A percentile compares a stretch with the other conserved stretches of the same genome.
Conservation (phyloP, 1,140 invertebrate species). For the Panagrolaimus sp. region DNA sequence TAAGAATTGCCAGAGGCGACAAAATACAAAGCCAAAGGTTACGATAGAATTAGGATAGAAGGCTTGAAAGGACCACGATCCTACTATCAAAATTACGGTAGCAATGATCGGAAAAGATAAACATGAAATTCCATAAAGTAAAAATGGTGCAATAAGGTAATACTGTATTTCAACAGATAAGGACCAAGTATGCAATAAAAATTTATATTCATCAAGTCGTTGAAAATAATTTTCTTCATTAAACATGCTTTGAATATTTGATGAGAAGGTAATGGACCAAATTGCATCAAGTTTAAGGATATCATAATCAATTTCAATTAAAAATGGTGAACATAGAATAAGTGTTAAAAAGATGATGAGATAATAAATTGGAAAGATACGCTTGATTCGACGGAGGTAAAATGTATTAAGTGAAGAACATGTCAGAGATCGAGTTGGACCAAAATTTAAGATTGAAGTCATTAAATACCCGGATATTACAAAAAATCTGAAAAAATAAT, state of each 20-base stretch:
- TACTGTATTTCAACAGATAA: background rate
- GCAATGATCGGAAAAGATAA: background rate
- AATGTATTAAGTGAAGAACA: background rate
- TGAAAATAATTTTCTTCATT: background rate
- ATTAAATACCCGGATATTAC: constrained; percentile 12
- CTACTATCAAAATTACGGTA: background rate
- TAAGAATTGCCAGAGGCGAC: background rate
- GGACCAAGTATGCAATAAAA: background rate
- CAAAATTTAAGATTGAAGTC: background rate
- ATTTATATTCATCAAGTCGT: background rate
- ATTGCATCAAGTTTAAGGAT: background rate
- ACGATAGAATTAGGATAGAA: background rate
- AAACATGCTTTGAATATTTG: constrained; percentile 1
- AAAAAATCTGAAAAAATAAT: background rate
- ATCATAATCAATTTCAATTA: background rate
- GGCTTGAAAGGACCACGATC: background rate
- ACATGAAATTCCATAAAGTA: background rate
- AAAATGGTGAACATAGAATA: background rate
- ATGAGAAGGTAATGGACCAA: background rate
- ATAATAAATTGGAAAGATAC: constrained; percentile 4
- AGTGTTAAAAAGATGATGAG: background rate
- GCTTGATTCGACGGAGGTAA: constrained; percentile 8
- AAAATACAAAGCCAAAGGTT: background rate
- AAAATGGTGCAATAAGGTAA: constrained; percentile 4
- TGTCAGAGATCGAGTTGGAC: background rate